These are phyloP conservation scores for Hypsopygia costalis DNA, from an alignment of 2,888 invertebrate species.

Conservation along the genomic window DNA sequence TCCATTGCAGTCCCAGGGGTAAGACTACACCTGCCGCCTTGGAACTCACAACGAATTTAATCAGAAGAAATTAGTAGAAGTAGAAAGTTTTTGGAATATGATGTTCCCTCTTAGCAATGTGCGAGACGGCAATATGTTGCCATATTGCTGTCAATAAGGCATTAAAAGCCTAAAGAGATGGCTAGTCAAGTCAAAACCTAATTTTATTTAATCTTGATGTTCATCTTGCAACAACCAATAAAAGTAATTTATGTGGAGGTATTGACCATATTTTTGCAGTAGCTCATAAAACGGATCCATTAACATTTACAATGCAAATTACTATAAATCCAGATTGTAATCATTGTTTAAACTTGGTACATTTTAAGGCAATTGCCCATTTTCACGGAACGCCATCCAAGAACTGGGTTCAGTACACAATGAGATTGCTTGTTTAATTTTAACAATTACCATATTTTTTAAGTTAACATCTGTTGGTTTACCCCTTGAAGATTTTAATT, in stretches of 20 bases:
- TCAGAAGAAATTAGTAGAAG: too few species aligned
- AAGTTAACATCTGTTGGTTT: conserved; percentile 50
- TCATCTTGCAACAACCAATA: conserved; percentile 10
- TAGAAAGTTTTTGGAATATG: too few species aligned
- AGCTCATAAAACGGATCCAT: conserved; percentile 47
- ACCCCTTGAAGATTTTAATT: conserved; percentile 48
- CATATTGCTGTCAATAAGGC: too few species aligned
- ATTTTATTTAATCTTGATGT: too few species aligned
- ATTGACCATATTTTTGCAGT: conserved; percentile 30
- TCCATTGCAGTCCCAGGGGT: too few species aligned
- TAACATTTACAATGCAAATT: conserved; percentile 61
- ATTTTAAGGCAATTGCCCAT: conserved; percentile 62
- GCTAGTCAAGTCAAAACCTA: too few species aligned
- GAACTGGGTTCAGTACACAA: conserved; percentile 51
- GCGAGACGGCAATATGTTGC: too few species aligned
- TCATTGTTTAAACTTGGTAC: conserved; percentile 60
- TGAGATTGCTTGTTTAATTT: conserved; percentile 64
- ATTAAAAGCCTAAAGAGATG: too few species aligned
- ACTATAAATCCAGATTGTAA: conserved; percentile 66
- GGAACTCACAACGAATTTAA: too few species aligned
- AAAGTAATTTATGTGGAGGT: conserved; percentile 20
- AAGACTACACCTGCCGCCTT: too few species aligned
- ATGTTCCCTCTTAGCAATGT: too few species aligned
- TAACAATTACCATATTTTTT: conserved; percentile 62
- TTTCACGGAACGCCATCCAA: conserved; percentile 49